Percentiles rank a stretch among this genome's conserved stretches.
Conservation (phyloP, 2,888 invertebrate species). For the Mythimna impura region DNA sequence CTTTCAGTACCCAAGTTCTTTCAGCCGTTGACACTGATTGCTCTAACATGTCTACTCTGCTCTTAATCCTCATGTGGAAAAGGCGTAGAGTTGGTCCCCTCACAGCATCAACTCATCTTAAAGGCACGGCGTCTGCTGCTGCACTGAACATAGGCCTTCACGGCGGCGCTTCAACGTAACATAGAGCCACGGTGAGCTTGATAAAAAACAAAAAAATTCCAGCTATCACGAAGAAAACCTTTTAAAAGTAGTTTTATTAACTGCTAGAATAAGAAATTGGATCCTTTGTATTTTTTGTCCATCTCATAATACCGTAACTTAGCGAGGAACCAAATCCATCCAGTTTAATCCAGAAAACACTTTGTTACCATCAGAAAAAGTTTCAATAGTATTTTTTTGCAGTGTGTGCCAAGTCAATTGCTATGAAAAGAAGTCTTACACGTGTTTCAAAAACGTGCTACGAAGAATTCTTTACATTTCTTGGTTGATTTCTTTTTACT, state of each 20-base stretch:
- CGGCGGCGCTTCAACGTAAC: background rate
- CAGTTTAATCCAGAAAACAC: conserved; percentile 19
- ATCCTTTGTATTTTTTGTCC: background rate
- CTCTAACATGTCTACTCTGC: background rate
- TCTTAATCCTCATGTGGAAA: too few species aligned
- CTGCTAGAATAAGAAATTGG: conserved; percentile 10
- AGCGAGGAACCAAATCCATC: background rate
- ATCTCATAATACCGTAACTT: background rate
- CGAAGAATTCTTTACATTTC: conserved; percentile 10
- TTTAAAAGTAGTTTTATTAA: background rate
- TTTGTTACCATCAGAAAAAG: conserved; percentile 24
- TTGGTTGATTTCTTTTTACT: conserved; percentile 10
- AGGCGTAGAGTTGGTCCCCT: background rate
- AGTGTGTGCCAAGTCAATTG: conserved; percentile 25
- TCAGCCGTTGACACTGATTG: background rate
- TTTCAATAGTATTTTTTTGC: conserved; percentile 28
- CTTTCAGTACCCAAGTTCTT: background rate
- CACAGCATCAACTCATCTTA: background rate
- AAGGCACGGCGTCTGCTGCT: too few species aligned
- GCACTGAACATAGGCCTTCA: too few species aligned
- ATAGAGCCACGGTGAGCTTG: background rate
- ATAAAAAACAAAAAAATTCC: background rate
- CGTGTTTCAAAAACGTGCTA: conserved; percentile 17
- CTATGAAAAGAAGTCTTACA: conserved; percentile 26
- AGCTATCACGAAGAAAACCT: background rate